These are phyloP conservation scores for Catocala nupta DNA, from an alignment of 2,888 invertebrate genomes.

Conservation along the genomic window DNA sequence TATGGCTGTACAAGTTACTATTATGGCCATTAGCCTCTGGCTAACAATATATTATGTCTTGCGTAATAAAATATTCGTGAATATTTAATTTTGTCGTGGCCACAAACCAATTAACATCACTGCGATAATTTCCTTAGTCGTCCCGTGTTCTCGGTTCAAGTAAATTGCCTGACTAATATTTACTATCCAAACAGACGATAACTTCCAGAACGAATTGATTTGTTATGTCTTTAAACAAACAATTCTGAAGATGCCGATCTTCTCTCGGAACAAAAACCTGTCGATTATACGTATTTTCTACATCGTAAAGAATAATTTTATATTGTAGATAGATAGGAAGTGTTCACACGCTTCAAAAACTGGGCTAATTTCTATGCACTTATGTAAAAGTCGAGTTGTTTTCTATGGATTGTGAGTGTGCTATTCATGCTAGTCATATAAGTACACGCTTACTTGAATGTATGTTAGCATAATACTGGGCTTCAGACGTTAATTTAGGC, in stretches of 20 bases:
- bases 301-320: conserved; percentile 27
- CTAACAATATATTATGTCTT: conserved; percentile 16
- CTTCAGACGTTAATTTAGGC: no score
- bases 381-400: conserved; percentile 16
- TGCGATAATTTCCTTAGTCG: conserved; percentile 31
- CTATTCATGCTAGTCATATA: neutral
- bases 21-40: conserved; percentile 16
- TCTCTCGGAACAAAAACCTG: conserved; percentile 16
- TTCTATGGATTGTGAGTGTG: neutral
- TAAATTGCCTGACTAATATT: conserved; percentile 42
- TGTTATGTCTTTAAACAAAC: conserved; percentile 36
- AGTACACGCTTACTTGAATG: neutral
- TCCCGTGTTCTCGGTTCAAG: conserved; percentile 16
- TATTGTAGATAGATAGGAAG: conserved; percentile 25
- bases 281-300: conserved; percentile 24
- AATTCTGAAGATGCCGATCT: conserved; percentile 25
- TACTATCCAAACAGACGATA: conserved; percentile 32
- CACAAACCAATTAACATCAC: conserved; percentile 35
- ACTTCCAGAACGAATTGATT: conserved; percentile 42
- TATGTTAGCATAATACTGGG: neutral
- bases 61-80: conserved; percentile 34
- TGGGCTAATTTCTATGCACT: conserved; percentile 33
- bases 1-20: conserved; percentile 23
- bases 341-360: conserved; percentile 51
- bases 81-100: conserved; percentile 18